phyloP scores from a whole-genome alignment of 2,888 invertebrate genomes.

The Junonia oenone region DNA sequence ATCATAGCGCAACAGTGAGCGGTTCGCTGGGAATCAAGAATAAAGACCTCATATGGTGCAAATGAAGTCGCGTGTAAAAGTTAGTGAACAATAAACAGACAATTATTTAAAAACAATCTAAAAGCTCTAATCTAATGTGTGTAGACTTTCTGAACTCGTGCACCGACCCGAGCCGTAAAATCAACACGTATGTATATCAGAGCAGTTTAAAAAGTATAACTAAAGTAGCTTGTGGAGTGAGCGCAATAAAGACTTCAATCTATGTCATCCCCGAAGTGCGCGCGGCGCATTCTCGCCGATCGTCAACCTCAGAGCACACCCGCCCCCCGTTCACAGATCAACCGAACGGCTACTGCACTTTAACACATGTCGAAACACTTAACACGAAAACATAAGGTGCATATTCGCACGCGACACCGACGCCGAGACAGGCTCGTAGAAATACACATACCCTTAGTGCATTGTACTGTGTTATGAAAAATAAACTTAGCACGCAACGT shows the following conservation, averaged over 20 bases:
- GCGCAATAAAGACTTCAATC: conserved; percentile 59
- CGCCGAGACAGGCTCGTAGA: conserved; percentile 20
- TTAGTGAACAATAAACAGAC: too few species aligned
- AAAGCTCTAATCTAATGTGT: background rate
- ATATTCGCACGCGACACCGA: conserved; percentile 17
- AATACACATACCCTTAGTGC: conserved; percentile 34
- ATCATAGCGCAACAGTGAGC: too few species aligned
- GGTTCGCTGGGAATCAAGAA: too few species aligned
- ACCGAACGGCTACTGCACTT: conserved; percentile 34
- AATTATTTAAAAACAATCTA: background rate
- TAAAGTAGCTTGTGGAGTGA: conserved; percentile 22
- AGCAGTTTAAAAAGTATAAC: conserved; percentile 20
- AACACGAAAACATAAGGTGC: conserved; percentile 43
- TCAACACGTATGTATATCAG: conserved; percentile 8
- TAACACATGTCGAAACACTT: conserved; percentile 30
- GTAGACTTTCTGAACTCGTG: background rate
- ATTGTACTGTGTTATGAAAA: conserved; percentile 43
- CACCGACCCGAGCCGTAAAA: background rate
- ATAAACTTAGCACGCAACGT: conserved; percentile 36
- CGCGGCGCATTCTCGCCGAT: conserved; percentile 66
- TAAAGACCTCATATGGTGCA: too few species aligned
- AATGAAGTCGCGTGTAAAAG: too few species aligned
- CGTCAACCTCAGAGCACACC: conserved; percentile 61
- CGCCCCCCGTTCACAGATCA: conserved; percentile 43
- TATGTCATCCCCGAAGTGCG: conserved; percentile 55